Base-by-base conservation (phyloP, 2,888 invertebrate genomes). In the Pycnomerus fuliginosus region DNA sequence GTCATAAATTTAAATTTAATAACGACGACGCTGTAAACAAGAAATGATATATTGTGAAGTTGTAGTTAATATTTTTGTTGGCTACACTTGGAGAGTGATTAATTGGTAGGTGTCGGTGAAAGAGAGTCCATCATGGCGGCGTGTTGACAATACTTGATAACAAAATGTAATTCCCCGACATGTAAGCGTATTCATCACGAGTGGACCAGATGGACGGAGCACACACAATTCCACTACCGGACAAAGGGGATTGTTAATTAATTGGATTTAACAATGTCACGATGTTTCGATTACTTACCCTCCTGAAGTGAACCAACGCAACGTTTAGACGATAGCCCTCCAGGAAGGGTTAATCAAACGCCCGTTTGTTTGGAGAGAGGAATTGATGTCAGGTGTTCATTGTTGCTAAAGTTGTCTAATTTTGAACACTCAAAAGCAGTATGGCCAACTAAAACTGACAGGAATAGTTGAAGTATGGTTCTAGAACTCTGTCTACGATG, bases 1-100 rank as follows among this genome's bases (percentile, higher is more conserved):
- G 44, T 56, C 62, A 66, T 68, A 67, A 68, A 68, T 68, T 60
- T 58, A 56, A 59, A 64, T 65, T 66, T 66, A 67, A 67, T 66
- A 67, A 58, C 58, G 58, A 58, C 58, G 58, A 55, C 50, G 48
- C 58, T 53, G 60, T 61, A 58, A 63, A 60, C 62, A 61, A 60
- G 56, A 54, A 55, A 58, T 58, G 58, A 62, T 59, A 50, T 48
- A 58, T 53, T 53, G 45, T 38, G 53, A 40, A 34, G 38, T 39
- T 37, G 29, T 36, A 38, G 37, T 40, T 47, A 29, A 37, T 43
- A 53, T 52, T 53, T 53, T 53, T 53, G 53, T 52, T 37, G 34
- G 40, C 37, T 33, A 15, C 50, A 44, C 44, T 50, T 25, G 29
- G 20, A 13, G 10, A 16, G 45, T 59, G 57, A 59, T 56, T 50